Conservation (phyloP, 1,140 invertebrate species). For the Bombus sylvicola region DNA sequence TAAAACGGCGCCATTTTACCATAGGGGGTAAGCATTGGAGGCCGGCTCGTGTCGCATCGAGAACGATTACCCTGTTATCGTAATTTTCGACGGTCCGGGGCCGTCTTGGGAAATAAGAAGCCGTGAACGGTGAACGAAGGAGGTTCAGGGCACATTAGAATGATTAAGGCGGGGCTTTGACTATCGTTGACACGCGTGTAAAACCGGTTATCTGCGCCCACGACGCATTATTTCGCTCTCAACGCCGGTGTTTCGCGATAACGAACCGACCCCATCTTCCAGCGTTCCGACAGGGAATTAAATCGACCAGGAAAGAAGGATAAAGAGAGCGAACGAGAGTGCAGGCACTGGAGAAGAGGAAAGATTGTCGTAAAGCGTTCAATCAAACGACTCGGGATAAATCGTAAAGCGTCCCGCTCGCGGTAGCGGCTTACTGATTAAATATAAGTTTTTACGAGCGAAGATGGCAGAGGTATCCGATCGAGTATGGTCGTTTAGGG, state of each 20-base stretch:
- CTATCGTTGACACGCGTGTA: conserved; percentile 55
- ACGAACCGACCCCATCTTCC: conserved; percentile 31
- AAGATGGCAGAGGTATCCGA: background rate
- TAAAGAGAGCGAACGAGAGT: background rate
- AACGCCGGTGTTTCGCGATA: conserved; percentile 53
- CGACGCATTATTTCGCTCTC: conserved; percentile 50
- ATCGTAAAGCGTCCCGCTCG: conserved; percentile 31
- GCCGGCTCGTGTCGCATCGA: conserved; percentile 22
- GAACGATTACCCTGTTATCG: conserved; percentile 35
- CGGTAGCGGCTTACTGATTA: conserved; percentile 39
- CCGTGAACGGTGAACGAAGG: background rate
- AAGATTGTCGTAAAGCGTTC: conserved; percentile 46
- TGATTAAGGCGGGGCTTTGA: conserved; percentile 48
- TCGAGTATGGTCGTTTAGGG: background rate
- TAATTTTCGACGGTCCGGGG: conserved; percentile 15
- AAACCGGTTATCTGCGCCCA: conserved; percentile 54
- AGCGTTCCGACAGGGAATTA: background rate
- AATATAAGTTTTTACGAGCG: conserved; percentile 34
- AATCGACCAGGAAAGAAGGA: background rate
- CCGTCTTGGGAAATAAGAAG: conserved; percentile 25
- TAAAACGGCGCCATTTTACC: background rate
- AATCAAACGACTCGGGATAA: conserved; percentile 33
- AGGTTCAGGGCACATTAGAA: conserved; percentile 13
- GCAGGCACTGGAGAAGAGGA: background rate
- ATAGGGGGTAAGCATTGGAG: background rate